Base-by-base conservation (phyloP, 2,113 vertebrate species). In the Microtus oregoni region DNA sequence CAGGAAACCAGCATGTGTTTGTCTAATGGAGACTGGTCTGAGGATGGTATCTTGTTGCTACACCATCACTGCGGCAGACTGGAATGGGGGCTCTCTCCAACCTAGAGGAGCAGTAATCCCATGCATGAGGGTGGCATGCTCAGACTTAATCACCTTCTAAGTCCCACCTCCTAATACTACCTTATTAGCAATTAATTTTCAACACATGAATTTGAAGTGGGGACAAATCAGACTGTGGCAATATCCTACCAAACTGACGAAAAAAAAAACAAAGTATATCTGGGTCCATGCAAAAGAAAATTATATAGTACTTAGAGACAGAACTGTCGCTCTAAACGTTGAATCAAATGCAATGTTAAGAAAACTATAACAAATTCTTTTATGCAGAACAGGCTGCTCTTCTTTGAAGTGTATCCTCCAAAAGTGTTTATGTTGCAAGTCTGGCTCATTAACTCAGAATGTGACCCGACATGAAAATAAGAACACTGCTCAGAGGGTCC, bases 231-330 rank as follows among this genome's bases (percentile, higher is more conserved):
- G 26, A 76, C 32, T 50, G 9, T 4, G 83, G 61, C 32, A 63
- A 83, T 61, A 79, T 35, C 10, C 83, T 86, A 96, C 50, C 30
- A 88, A 89, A 92, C 30, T 88, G 28, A 95, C 0, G 92, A 88
- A 97, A 96, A 41, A 41, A 41, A 91, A 89, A 0, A 55, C 96
- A 96, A 93, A 52, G 5, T 3, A 19, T 9, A 50, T 77, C n/a
- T 92, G 8, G 50, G 82, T 82, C 30, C 47, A 75, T 35, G 12
- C 19, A 87, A 65, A 13, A 82, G 6, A 90, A 95, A 89, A 19
- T 41, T 72, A 65, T 11, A 44, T 6, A 63, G 86, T n/a, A 94
- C 58, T 70, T 73, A 61, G 6, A 96, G 26, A 73, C 1, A 79
- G 52, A 91, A 73, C 0, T 86, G 20, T 30, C 7, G 55, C 79